These are phyloP conservation scores for Conomelus anceps DNA, from an alignment of 2,888 invertebrate species.

Conservation along the genomic window DNA sequence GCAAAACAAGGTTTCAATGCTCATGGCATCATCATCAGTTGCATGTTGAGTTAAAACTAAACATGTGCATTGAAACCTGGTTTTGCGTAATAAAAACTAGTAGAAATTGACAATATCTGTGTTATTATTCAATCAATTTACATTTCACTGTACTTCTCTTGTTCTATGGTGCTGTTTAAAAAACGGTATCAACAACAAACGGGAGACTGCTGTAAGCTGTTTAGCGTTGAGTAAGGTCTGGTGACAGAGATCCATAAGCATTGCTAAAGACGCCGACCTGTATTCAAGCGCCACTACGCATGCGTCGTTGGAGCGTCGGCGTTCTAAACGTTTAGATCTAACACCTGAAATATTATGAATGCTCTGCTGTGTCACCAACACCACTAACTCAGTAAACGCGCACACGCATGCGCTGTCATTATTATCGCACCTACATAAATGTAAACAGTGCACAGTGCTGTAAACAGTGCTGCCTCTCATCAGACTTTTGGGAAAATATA, in stretches of 20 bases:
- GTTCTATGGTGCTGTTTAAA: background rate
- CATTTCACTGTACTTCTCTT: background rate
- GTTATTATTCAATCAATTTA: too few relatives aligned
- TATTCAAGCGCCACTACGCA: background rate
- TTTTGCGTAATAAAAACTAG: too few relatives aligned
- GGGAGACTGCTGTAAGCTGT: background rate
- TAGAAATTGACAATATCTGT: too few relatives aligned
- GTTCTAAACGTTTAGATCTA: background rate
- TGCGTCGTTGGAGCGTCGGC: background rate
- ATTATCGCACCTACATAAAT: background rate
- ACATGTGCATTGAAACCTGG: too few relatives aligned
- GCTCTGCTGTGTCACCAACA: background rate
- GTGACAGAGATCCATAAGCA: background rate
- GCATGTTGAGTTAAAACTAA: too few relatives aligned
- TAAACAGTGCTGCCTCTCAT: background rate
- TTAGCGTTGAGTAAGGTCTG: background rate
- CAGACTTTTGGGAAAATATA: background rate
- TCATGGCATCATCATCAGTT: too few relatives aligned
- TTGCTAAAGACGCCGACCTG: background rate
- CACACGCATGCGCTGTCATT: background rate
- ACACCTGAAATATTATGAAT: background rate
- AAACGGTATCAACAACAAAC: background rate
- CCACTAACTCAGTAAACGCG: background rate
- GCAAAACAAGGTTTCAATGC: too few relatives aligned
- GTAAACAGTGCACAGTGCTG: too few relatives aligned